These are phyloP conservation scores for Zelleria hepariella DNA, from an alignment of 2,888 invertebrate species.

Conservation along the genomic window DNA sequence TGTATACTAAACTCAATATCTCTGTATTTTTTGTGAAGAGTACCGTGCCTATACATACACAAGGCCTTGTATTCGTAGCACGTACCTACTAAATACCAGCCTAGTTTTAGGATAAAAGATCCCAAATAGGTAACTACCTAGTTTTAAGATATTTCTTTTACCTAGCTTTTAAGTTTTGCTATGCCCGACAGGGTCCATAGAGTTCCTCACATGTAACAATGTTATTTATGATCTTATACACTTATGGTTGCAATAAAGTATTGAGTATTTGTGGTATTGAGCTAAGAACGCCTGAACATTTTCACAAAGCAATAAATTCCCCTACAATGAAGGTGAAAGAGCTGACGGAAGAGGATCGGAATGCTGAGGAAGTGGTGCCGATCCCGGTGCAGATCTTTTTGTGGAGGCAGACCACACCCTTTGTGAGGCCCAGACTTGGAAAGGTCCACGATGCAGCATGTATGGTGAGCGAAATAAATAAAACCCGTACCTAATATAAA, in stretches of 20 bases:
- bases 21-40: no score
- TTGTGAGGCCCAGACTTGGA: constrained; percentile 94
- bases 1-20: no score
- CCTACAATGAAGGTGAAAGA: background rate
- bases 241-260: background rate
- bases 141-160: no score
- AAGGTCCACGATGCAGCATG: constrained; percentile 98
- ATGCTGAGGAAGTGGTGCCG: constrained; percentile 86
- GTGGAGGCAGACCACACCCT: constrained; percentile 98
- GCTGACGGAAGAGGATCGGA: constrained; percentile 69
- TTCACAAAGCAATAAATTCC: background rate
- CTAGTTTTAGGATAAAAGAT: no score
- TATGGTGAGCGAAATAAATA: constrained; percentile 80
- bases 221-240: no score
- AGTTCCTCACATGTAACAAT: no score
- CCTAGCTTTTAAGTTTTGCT: no score
- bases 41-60: no score
- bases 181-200: no score
- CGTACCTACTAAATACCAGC: no score
- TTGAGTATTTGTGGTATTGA: background rate
- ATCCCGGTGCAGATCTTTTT: constrained; percentile 97
- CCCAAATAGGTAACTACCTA: no score
- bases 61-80: no score
- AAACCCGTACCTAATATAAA: background rate
- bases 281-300: background rate